phyloP scores from a whole-genome alignment of 2,113 vertebrate species.

The Bettongia penicillata region DNA sequence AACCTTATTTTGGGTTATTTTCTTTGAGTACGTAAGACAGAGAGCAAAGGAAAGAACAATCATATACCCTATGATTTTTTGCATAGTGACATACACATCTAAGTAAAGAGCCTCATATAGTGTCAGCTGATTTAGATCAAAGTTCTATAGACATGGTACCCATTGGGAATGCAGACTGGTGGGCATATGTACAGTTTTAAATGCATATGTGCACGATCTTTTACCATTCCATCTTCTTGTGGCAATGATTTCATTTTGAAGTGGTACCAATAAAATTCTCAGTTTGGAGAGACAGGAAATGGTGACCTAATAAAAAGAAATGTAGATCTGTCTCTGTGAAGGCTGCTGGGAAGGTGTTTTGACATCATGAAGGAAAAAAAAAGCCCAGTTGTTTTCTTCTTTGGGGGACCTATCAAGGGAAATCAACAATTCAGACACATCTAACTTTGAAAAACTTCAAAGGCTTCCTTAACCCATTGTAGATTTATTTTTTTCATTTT shows the following conservation, averaged over 20 bases:
- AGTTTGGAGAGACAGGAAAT: conserved; percentile 2
- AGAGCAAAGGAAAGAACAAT: background rate
- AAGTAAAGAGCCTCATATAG: background rate
- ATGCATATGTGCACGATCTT: background rate
- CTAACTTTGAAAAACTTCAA: conserved; percentile 50
- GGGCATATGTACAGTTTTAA: background rate
- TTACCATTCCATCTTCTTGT: background rate
- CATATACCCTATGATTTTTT: background rate
- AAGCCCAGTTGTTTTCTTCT: background rate
- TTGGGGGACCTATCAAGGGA: background rate
- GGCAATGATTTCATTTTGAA: background rate
- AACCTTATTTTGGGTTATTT: background rate
- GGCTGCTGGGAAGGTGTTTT: background rate
- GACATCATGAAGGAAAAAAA: background rate
- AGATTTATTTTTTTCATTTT: background rate
- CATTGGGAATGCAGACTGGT: background rate
- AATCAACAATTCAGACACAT: background rate
- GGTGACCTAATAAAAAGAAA: conserved; percentile 1
- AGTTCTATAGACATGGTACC: background rate
- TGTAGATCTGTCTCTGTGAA: background rate
- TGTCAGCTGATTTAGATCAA: background rate
- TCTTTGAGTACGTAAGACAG: background rate
- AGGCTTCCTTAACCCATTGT: background rate
- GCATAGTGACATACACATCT: background rate
- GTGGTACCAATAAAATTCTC: background rate